Base-by-base conservation (phyloP, 2,113 vertebrate genomes). In the Kryptolebias marmoratus region DNA sequence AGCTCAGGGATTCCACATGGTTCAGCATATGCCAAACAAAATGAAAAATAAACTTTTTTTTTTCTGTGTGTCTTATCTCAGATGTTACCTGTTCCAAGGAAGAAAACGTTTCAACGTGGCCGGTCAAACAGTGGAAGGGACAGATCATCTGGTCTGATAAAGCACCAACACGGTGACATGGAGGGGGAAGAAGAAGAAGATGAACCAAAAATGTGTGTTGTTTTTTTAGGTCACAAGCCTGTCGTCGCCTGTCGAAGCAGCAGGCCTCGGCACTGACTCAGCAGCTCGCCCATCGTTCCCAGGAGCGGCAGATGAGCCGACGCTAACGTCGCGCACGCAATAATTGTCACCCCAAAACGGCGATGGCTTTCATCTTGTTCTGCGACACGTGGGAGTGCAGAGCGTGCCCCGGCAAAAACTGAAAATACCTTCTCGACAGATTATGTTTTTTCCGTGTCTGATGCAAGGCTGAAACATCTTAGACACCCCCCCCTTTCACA, bases 171-270 rank as follows among this genome's bases (percentile, higher is more conserved):
- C 44, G 3, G 7, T 47, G n/a, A 1, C n/a, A 52, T 22, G 22
- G 9, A 27, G 10, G 27, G 12, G 39, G n/a, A 13, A 11, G 10
- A 59, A 52, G 39, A 28, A 30, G 15, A 65, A 18, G 69, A 30
- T 11, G 57, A 30, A 1, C 52, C 5, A 30, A 49, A 64, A 31
- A 36, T 56, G 48, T 75, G 45, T 49, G 22, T 57, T 49, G 22
- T 57, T 64, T 64, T 28, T 44, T 18, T 12, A 49, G 68, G 14
- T 72, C 12, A 16, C 18, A 54, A 44, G 3, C 9, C 53, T 9
- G 59, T 78, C 65, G n/a, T 75, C 65, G 81, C 58, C 64, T 72
- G 36, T 36, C 36, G 3, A 60, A 74, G 30, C 56, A 63, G 18
- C 61, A n/a, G 39, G 4, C 68, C 69, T 76, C 72, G 63, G 31